phyloP scores from a whole-genome alignment of 2,113 vertebrate species.

The Laticauda colubrina region DNA sequence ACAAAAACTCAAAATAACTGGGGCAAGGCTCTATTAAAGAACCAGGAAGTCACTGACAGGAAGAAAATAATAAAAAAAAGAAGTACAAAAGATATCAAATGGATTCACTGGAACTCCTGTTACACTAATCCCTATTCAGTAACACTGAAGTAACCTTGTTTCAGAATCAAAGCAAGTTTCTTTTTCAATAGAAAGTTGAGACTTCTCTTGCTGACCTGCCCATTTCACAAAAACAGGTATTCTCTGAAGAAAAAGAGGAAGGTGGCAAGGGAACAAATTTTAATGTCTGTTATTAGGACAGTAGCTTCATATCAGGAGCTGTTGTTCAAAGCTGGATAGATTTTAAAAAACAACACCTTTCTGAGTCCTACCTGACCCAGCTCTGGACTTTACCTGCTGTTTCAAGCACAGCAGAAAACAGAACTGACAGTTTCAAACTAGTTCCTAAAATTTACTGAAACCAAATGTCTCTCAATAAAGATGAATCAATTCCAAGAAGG shows the following conservation, averaged over 20 bases:
- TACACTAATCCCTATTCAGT: rapidly evolving
- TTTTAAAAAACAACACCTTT: background rate
- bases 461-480: background rate
- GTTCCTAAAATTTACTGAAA: background rate
- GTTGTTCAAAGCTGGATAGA: background rate
- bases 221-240: background rate
- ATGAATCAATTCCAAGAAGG: background rate
- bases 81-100: rapidly evolving
- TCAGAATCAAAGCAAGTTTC: background rate
- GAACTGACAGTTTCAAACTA: background rate
- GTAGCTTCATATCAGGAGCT: background rate
- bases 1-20: background rate
- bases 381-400: background rate
- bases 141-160: background rate
- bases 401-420: background rate
- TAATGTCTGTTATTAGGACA: background rate
- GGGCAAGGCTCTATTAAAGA: background rate
- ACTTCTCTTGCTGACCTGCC: background rate
- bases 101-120: background rate
- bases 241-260: background rate
- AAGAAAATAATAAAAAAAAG: background rate
- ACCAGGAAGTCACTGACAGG: constrained; percentile 36
- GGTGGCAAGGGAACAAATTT: background rate
- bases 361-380: background rate
- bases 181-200: background rate